Evolutionary conservation across 2,888 invertebrate genomes (phyloP).

Genomic region (Atethmia centrago): DNA sequence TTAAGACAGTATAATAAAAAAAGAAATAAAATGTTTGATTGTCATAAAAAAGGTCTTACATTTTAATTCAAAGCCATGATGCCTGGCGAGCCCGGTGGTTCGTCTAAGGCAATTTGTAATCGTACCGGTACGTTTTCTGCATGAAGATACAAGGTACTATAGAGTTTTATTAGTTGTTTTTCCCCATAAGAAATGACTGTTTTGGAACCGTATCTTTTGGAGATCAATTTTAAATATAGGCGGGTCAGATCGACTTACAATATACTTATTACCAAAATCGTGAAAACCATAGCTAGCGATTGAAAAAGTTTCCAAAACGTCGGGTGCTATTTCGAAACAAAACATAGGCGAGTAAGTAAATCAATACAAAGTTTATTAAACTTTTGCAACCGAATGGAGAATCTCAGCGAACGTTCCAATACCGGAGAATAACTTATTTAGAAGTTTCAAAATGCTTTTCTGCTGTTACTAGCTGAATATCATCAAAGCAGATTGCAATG

Average conservation of each 20-base stretch:
- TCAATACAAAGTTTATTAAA: constrained; percentile 25
- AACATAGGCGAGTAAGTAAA: neutral
- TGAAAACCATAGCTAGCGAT: neutral
- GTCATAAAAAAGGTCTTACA: too few relatives aligned
- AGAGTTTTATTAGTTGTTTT: neutral
- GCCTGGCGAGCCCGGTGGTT: too few relatives aligned
- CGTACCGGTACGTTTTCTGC: neutral
- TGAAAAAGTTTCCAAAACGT: constrained; percentile 12
- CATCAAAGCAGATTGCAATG: neutral
- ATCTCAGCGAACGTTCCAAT: neutral
- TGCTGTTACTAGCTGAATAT: neutral
- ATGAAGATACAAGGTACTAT: neutral
- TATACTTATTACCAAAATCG: neutral
- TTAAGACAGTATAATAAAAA: too few relatives aligned
- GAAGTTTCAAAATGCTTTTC: neutral
- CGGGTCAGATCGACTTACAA: neutral
- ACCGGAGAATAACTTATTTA: neutral
- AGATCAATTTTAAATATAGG: too few relatives aligned
- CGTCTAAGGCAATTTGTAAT: neutral
- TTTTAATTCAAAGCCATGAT: too few relatives aligned
- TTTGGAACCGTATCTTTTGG: neutral
- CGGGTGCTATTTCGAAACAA: constrained; percentile 1
- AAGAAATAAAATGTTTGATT: too few relatives aligned
- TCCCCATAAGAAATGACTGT: neutral
- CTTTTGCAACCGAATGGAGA: constrained; percentile 27